Conservation (phyloP, 2,888 invertebrate species). For the Andrena praecox region DNA sequence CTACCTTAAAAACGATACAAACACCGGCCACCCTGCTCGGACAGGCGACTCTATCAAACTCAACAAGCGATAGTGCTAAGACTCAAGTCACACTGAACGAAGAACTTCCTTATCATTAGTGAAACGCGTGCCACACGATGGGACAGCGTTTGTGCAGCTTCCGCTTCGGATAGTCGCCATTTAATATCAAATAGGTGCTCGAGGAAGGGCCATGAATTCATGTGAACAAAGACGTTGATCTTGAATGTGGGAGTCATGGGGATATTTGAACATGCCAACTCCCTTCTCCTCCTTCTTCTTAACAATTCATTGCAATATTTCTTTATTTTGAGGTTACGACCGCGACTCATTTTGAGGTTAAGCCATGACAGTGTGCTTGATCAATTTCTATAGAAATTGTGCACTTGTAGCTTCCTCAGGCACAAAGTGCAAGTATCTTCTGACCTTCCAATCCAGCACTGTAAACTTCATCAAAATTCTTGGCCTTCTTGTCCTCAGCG, state of each 20-base stretch:
- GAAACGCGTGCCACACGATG: slow-evolving; percentile 1
- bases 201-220: not conserved
- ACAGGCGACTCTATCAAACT: slow-evolving; percentile 22
- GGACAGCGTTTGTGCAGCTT: slow-evolving; percentile 1
- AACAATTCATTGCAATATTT: no score
- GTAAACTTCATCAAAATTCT: not conserved
- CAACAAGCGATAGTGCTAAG: slow-evolving; percentile 40
- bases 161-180: slow-evolving; percentile 3
- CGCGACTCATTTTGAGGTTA: not conserved
- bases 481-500: no score
- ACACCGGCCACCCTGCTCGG: not conserved
- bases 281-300: not conserved
- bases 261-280: not conserved
- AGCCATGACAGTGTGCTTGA: not conserved
- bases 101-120: slow-evolving; percentile 41
- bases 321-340: no score
- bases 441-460: not conserved
- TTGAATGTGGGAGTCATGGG: not conserved
- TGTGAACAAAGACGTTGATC: not conserved
- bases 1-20: slow-evolving; percentile 51
- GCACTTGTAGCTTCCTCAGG: not conserved
- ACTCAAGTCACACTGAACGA: slow-evolving; percentile 44
- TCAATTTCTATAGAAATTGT: not conserved
- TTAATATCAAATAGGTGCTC: slow-evolving; percentile 23
- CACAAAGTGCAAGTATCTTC: not conserved